These are phyloP conservation scores for Odontomyia ornata DNA, from an alignment of 2,888 invertebrate species.

Conservation along the genomic window DNA sequence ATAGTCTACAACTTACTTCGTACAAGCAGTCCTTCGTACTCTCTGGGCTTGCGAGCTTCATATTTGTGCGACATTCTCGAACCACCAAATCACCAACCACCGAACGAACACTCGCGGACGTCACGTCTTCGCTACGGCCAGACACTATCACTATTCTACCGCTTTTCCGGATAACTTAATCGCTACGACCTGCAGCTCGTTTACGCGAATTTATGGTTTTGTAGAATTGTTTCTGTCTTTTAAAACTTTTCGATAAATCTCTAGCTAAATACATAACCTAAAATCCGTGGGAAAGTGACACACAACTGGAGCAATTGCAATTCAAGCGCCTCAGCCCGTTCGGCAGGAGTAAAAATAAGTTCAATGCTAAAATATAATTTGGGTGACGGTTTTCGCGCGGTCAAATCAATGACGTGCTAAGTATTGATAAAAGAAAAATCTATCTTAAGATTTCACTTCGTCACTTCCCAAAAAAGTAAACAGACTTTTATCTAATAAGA, in stretches of 20 bases:
- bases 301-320: not conserved
- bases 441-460: not conserved
- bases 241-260: slow-evolving; percentile 17
- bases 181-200: not conserved
- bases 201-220: slow-evolving; percentile 11
- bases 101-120: not conserved
- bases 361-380: not conserved
- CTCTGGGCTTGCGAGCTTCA: slow-evolving; percentile 52
- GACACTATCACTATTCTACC: not conserved
- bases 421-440: too few species aligned
- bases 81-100: not conserved
- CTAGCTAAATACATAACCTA: slow-evolving; percentile 33
- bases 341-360: not conserved
- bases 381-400: not conserved
- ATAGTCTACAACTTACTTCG: slow-evolving; percentile 54
- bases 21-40: slow-evolving; percentile 55
- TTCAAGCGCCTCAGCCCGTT: not conserved
- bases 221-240: slow-evolving; percentile 3
- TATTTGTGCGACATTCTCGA: slow-evolving; percentile 45
- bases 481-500: not conserved
- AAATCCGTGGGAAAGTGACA: not conserved
- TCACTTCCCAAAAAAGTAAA: slow-evolving; percentile 16
- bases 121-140: not conserved
- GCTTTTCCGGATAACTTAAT: not conserved
- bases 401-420: not conserved